A percentile compares a stretch with the other conserved stretches of the same genome.
Evolutionary conservation across 2,888 invertebrate genomes (phyloP).

Genomic region (Volucella zonaria): DNA sequence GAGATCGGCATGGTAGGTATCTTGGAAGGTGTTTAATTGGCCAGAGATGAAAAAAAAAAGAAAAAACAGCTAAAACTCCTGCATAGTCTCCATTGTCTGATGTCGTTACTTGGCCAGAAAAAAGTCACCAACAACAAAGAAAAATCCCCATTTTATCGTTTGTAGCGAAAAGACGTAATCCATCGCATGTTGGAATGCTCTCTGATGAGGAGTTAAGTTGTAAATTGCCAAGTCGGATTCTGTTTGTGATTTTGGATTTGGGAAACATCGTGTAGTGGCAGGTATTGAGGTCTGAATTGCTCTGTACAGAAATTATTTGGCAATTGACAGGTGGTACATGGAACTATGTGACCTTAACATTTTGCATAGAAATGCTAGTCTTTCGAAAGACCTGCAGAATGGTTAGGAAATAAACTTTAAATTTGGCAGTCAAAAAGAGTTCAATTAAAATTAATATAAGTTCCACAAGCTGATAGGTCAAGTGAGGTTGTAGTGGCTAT

Average conservation of each 20-base stretch:
- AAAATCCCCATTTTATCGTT: not conserved
- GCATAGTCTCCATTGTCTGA: slow-evolving; percentile 50
- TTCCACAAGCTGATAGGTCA: not conserved
- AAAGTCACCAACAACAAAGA: not conserved
- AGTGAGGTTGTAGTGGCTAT: too few relatives aligned
- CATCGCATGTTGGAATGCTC: slow-evolving; percentile 62
- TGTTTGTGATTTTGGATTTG: slow-evolving; percentile 47
- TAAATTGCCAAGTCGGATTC: slow-evolving; percentile 53
- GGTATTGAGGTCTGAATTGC: slow-evolving; percentile 43
- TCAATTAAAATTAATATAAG: not conserved
- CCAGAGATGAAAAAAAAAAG: slow-evolving; percentile 25
- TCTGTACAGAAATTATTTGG: slow-evolving; percentile 54
- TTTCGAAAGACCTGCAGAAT: slow-evolving; percentile 17
- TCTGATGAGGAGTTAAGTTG: slow-evolving; percentile 46
- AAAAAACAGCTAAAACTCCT: slow-evolving; percentile 40
- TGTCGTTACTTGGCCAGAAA: slow-evolving; percentile 40
- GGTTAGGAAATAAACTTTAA: not conserved
- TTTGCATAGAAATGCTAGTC: slow-evolving; percentile 22
- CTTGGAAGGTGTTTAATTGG: slow-evolving; percentile 70
- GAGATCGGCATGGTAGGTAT: slow-evolving; percentile 2
- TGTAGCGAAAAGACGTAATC: slow-evolving; percentile 46
- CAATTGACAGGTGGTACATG: slow-evolving; percentile 43
- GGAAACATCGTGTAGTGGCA: slow-evolving; percentile 54
- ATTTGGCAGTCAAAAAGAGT: not conserved
- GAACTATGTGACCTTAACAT: slow-evolving; percentile 65